Evolutionary conservation across 2,888 invertebrate species (phyloP).

Genomic region (Tiliacea aurago): DNA sequence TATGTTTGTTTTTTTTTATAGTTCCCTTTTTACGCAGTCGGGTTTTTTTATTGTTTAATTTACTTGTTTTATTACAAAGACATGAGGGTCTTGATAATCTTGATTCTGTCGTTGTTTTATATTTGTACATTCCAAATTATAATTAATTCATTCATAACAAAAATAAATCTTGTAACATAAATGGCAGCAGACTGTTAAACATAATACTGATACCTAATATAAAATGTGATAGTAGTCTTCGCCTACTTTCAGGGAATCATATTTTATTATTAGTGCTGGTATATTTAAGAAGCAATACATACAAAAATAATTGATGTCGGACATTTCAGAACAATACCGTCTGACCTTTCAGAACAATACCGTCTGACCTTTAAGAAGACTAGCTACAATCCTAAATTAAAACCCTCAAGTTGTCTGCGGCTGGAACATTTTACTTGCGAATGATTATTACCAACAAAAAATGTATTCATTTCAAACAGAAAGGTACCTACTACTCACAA

Average conservation of each 20-base stretch:
- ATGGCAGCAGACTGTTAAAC: not conserved
- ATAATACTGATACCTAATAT: not conserved
- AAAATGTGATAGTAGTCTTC: not conserved
- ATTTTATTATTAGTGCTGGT: not conserved
- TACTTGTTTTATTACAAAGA: not conserved
- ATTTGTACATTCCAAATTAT: too few relatives aligned
- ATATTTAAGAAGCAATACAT: constrained; percentile 8
- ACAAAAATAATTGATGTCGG: constrained; percentile 5
- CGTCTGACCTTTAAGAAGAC: too few relatives aligned
- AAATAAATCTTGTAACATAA: not conserved
- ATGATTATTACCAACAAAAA: constrained; percentile 24
- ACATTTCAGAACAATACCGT: constrained; percentile 18
- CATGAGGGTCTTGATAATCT: not conserved
- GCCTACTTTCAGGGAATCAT: not conserved
- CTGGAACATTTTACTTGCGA: not conserved
- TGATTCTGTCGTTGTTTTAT: not conserved
- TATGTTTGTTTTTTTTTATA: too few relatives aligned
- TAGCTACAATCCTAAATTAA: constrained; percentile 28
- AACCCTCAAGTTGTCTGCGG: constrained; percentile 10
- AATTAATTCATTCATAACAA: not conserved
- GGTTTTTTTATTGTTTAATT: too few relatives aligned
- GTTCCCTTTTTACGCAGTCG: too few relatives aligned
- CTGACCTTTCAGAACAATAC: too few relatives aligned
- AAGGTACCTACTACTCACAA: constrained; percentile 12
- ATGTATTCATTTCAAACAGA: constrained; percentile 35